These are phyloP conservation scores for cattle (Bos taurus) DNA, from an alignment of 2,113 vertebrate species.

Conservation along the genomic window ARS-UCD2.0 NC_037329.1:48677001-48677500, in stretches of 20 bases:
- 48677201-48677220: not conserved
- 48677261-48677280: not conserved
- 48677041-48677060: not conserved
- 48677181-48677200: not conserved
- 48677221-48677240: not conserved
- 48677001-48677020: not conserved
- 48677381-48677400: not conserved
- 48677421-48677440: not conserved
- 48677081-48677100: not conserved
- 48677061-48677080: not conserved
- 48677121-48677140: not conserved
- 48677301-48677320: not conserved
- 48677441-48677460: not conserved
- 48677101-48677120: not conserved
- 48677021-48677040: not conserved
- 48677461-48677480: not conserved
- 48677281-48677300: not conserved
- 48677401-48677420: not conserved
- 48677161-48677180: not conserved
- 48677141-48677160: not conserved
- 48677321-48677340: not conserved
- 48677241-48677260: not conserved
- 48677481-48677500: not conserved
- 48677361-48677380: not conserved
- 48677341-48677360: not conserved